phyloP scores from a whole-genome alignment of 2,888 invertebrate genomes.

The Drosophila prostipennis region DNA sequence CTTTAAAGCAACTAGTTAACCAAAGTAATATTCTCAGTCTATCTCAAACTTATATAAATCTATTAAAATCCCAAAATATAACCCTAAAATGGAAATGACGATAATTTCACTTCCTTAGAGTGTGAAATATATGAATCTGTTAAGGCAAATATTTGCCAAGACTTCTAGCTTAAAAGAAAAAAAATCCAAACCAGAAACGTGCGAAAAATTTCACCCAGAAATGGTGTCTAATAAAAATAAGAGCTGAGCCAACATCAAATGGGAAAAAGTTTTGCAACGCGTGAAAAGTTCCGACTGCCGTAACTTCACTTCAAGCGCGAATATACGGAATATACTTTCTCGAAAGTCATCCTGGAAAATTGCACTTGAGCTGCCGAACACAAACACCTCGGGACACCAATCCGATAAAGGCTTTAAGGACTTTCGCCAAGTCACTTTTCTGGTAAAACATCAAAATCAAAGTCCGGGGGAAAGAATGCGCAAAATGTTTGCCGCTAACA shows the following conservation, averaged over 20 bases:
- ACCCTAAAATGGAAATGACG: neutral
- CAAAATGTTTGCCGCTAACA: conserved; percentile 20
- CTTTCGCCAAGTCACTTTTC: conserved; percentile 46
- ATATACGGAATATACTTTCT: conserved; percentile 41
- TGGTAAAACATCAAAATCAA: conserved; percentile 33
- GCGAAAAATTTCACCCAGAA: conserved; percentile 20
- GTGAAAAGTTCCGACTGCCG: conserved; percentile 27
- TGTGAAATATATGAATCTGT: conserved; percentile 38
- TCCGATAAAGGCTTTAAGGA: conserved; percentile 55
- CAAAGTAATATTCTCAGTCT: no score
- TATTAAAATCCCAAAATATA: no score
- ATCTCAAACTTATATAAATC: no score
- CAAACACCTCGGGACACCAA: conserved; percentile 51
- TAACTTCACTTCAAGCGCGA: conserved; percentile 28
- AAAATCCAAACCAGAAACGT: conserved; percentile 30
- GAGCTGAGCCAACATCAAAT: conserved; percentile 55
- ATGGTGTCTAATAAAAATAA: conserved; percentile 46
- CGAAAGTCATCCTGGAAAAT: conserved; percentile 70
- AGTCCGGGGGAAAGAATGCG: neutral
- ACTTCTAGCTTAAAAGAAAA: conserved; percentile 16
- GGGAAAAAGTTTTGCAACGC: conserved; percentile 52
- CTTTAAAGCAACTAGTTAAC: no score
- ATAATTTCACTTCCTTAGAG: neutral
- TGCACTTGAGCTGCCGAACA: conserved; percentile 23
- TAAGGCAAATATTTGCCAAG: conserved; percentile 48